Evolutionary conservation across 2,113 vertebrate genomes (phyloP).

Genomic region (Trichomycterus rosablanca): DNA sequence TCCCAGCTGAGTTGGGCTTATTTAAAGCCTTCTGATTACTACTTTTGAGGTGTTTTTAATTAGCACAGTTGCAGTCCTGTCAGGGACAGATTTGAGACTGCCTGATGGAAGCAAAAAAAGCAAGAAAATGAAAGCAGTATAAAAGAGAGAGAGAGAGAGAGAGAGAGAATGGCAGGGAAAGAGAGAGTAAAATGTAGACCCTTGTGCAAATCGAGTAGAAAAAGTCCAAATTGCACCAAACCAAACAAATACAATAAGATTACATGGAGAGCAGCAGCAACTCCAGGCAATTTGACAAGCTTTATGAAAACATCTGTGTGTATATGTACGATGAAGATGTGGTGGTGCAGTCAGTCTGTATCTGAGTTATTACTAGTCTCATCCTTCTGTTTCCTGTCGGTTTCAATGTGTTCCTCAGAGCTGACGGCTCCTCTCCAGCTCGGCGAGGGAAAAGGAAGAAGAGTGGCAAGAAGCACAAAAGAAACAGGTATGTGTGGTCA

Average conservation of each 20-base stretch:
- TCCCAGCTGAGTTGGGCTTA: background rate
- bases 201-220: too few species aligned
- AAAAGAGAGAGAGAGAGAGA: background rate
- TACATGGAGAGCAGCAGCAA: background rate
- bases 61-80: constrained; percentile 13
- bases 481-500: constrained; percentile 76
- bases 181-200: background rate
- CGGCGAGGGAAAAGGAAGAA: constrained; percentile 92
- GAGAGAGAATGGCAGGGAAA: background rate
- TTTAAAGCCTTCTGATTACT: background rate
- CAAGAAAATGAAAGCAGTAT: background rate
- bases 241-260: constrained; percentile 15
- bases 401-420: constrained; percentile 61
- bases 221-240: background rate
- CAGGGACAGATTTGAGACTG: background rate
- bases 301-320: background rate
- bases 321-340: background rate
- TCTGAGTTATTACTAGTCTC: too few species aligned
- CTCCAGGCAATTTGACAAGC: background rate
- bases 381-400: constrained; percentile 19
- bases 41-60: background rate
- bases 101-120: background rate
- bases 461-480: constrained; percentile 86
- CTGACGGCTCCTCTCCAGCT: constrained; percentile 83
- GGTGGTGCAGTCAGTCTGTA: constrained; percentile 5